These are phyloP conservation scores for Anolis apletophallus DNA, from an alignment of 2,797 vertebrate species.

Conservation along the genomic window DNA sequence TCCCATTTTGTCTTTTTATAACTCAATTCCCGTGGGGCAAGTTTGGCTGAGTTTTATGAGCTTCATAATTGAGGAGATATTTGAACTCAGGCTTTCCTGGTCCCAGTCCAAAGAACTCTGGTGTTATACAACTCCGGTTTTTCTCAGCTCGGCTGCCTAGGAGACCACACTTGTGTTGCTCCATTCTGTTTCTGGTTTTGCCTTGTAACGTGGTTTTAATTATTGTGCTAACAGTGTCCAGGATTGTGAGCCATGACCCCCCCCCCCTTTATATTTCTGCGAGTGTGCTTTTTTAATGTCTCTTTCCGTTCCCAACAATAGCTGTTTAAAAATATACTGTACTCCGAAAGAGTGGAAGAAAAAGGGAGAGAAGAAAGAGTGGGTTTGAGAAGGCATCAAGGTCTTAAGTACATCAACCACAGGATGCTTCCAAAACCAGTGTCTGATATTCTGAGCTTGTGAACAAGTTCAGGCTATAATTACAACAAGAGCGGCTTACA, in stretches of 20 bases:
- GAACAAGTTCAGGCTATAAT: constrained; percentile 71
- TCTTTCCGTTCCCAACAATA: neutral
- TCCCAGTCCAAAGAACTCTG: neutral
- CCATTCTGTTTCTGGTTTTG: neutral
- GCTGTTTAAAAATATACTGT: constrained; percentile 13
- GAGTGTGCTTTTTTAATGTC: neutral
- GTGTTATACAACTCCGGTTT: neutral
- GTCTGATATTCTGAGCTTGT: constrained; percentile 64
- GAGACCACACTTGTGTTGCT: neutral
- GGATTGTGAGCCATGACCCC: neutral
- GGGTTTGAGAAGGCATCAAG: constrained; percentile 12
- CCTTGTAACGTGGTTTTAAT: neutral
- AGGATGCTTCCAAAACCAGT: constrained; percentile 46
- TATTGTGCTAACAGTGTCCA: too few relatives aligned
- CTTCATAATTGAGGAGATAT: neutral
- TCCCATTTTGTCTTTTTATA: neutral
- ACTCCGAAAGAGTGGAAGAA: neutral
- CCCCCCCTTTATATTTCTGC: neutral
- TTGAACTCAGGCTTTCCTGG: neutral
- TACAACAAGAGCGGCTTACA: constrained; percentile 62
- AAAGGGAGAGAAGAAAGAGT: neutral
- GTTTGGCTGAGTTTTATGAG: neutral
- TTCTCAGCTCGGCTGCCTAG: neutral
- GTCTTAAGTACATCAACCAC: constrained; percentile 22
- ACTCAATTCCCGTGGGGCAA: neutral